Percentiles rank a stretch among this genome's conserved stretches.
Evolutionary conservation across 1,140 invertebrate species (phyloP).

Genomic region (Harpegnathos saltator): DNA sequence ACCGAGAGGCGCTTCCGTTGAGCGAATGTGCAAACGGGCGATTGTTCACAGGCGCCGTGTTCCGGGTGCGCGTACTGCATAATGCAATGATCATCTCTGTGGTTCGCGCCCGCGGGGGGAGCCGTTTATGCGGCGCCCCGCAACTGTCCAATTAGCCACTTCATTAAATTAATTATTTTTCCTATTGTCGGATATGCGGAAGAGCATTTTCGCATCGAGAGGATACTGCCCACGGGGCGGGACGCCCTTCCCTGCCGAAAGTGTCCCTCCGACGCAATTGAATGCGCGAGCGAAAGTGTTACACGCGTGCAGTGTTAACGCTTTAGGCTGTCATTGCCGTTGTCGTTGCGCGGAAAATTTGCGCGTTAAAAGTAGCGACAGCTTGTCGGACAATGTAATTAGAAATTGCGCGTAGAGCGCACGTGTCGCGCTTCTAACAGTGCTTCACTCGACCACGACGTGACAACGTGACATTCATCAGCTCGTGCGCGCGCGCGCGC

Average conservation of each 20-base stretch:
- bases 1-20: background rate
- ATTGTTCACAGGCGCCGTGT: conserved; percentile 1
- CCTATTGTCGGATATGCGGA: background rate
- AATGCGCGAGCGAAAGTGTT: background rate
- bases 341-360: background rate
- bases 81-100: conserved; percentile 9
- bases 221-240: background rate
- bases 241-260: background rate
- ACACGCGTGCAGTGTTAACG: background rate
- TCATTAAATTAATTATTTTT: conserved; percentile 31
- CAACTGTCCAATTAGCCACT: conserved; percentile 23
- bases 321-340: no score
- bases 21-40: conserved; percentile 20
- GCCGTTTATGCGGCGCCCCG: conserved; percentile 15
- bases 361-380: conserved; percentile 4
- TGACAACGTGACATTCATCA: conserved; percentile 8
- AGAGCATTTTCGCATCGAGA: background rate
- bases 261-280: no score
- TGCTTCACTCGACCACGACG: background rate
- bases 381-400: background rate
- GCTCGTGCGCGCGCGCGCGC: background rate
- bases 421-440: background rate
- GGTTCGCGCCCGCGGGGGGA: conserved; percentile 11
- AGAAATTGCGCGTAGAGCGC: background rate
- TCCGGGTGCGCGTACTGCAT: background rate